Conservation (phyloP, 2,113 vertebrate genomes). For the Misgurnus anguillicaudatus region DNA sequence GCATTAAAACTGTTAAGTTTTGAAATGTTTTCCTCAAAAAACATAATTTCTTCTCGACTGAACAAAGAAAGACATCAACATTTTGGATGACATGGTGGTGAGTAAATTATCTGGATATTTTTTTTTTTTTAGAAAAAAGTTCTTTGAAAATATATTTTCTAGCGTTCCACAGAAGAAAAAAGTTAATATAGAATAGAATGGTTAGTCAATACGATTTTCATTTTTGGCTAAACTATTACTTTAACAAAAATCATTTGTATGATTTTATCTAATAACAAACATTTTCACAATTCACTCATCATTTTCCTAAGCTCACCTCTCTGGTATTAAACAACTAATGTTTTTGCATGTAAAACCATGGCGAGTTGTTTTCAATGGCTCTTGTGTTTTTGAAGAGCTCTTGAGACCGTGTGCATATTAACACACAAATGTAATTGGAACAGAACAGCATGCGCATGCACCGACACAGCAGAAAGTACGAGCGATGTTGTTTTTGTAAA, state of each 20-base stretch:
- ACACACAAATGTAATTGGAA: slow-evolving; percentile 68
- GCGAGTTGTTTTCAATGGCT: slow-evolving; percentile 63
- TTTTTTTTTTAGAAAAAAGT: too few relatives aligned
- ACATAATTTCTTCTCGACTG: too few relatives aligned
- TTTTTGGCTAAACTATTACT: too few relatives aligned
- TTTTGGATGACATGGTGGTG: too few relatives aligned
- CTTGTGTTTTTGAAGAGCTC: slow-evolving; percentile 66
- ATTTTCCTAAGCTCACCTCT: slow-evolving; percentile 52
- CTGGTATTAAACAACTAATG: not conserved
- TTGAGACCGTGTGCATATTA: slow-evolving; percentile 65
- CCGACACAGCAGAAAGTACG: slow-evolving; percentile 64
- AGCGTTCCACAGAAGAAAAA: too few relatives aligned
- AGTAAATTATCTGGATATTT: too few relatives aligned
- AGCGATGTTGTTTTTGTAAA: slow-evolving; percentile 68
- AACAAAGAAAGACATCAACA: too few relatives aligned
- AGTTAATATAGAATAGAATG: too few relatives aligned
- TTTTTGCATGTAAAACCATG: slow-evolving; percentile 63
- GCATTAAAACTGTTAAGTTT: too few relatives aligned
- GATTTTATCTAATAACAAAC: not conserved
- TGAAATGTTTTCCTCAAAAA: too few relatives aligned
- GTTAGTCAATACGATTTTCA: too few relatives aligned
- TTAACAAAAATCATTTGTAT: not conserved
- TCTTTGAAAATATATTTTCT: too few relatives aligned
- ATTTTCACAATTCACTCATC: not conserved
- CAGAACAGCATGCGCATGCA: slow-evolving; percentile 66